These are phyloP conservation scores for Siderastrea radians DNA, from an alignment of 92 coral and sea anemone species.

Conservation along the genomic window DNA sequence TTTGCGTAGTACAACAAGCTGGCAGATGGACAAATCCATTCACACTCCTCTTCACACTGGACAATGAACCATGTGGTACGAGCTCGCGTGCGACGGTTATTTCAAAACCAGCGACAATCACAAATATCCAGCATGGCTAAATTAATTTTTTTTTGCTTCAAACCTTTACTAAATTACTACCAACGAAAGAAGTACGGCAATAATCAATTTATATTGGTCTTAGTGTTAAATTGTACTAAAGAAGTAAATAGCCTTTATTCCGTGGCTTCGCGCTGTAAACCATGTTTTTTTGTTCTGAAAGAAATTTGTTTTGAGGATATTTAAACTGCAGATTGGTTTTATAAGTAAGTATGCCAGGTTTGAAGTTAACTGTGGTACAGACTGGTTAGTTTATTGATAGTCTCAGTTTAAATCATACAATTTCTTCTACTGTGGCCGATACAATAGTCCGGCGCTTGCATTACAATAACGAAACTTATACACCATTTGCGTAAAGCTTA, in stretches of 20 bases:
- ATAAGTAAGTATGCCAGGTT: neutral
- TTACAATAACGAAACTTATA: neutral
- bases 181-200: neutral
- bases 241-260: neutral
- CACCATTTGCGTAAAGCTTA: neutral
- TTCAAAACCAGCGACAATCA: constrained; percentile 9
- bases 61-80: constrained; percentile 54
- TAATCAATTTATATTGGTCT: neutral
- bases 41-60: neutral
- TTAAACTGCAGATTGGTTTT: neutral
- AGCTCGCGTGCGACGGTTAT: constrained; percentile 22
- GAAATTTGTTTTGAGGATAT: neutral
- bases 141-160: neutral
- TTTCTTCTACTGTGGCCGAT: constrained; percentile 12
- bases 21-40: constrained; percentile 45
- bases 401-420: neutral
- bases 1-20: constrained; percentile 25
- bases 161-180: neutral
- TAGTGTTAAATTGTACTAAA: neutral
- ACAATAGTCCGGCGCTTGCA: neutral
- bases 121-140: neutral
- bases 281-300: too few relatives aligned
- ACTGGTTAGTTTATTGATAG: neutral
- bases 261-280: too few relatives aligned
- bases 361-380: neutral